Base-by-base conservation (phyloP, 2,888 invertebrate species). In the Crioceris asparagi region DNA sequence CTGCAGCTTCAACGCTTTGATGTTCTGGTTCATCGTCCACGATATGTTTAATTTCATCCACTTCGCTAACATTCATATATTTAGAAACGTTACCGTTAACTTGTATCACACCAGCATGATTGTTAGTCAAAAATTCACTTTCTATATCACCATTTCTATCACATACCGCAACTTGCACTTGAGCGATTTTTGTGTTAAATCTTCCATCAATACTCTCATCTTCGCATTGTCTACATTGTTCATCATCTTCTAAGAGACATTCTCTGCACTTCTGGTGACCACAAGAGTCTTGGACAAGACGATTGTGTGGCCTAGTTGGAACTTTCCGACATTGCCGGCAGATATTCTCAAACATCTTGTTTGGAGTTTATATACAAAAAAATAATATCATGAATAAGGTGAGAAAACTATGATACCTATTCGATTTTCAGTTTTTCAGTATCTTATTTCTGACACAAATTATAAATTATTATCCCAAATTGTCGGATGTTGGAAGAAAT, bases 211-310 rank as follows among this genome's bases (percentile, higher is more conserved):
- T 16, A 3, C 31, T 33, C 3, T 29, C 40, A 17, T 38, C 43
- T 29, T 47, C 44, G 42, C 79, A 79, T 46, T 71, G 69, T 44
- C 66, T 61, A 54, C 83, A 83, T 10, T 76, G 75, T 23, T 69
- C 62, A 47, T 74, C 78, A 55, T 84, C 83, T 14, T 69, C 65
- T 19, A 83, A 56, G 29, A 84, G 65, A 56, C 84, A 84, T 45
- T 72, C 64, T 50, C 83, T 75, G 60, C 83, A 84, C 62, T 84
- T 84, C 37, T 69, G 69, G 58, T 84, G 83, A 3, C 83, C 84
- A 60, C 84, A 84, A 32, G 69, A 70, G 57, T 84, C 84, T 34
- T 75, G 77, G 11, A 84, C 75, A 36, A 83, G 62, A 36, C 83
- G 68, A 52, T 75, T 75, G 39, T 68, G 62, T 4, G 75, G 72